Evolutionary conservation across 1,140 invertebrate genomes (phyloP).

Genomic region (Drosophila equinoxialis): DNA sequence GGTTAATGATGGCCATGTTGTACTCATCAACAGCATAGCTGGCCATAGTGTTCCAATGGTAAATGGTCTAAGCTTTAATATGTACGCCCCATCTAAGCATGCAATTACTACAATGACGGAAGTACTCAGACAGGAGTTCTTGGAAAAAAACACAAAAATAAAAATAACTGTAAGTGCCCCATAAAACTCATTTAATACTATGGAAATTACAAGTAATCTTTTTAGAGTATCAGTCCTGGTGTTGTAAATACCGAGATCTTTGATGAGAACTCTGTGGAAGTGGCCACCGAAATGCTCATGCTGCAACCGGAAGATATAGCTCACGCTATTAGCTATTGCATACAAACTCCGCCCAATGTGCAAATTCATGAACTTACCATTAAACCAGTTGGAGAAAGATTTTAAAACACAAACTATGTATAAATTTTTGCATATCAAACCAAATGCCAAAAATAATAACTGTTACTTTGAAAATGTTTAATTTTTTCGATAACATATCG

Average conservation of each 20-base stretch:
- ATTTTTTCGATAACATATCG: background rate
- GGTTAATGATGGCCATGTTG: conserved; percentile 86
- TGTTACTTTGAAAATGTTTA: background rate
- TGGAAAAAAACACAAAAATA: conserved; percentile 62
- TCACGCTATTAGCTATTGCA: conserved; percentile 85
- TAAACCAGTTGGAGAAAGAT: conserved; percentile 61
- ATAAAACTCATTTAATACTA: background rate
- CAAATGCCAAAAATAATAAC: background rate
- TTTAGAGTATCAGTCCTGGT: conserved; percentile 86
- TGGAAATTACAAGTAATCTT: background rate
- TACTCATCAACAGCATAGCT: conserved; percentile 82
- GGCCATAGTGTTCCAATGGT: conserved; percentile 83
- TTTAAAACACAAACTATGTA: conserved; percentile 23
- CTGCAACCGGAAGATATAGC: conserved; percentile 84
- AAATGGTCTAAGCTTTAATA: conserved; percentile 57
- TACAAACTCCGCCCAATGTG: conserved; percentile 85
- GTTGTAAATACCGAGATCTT: conserved; percentile 84
- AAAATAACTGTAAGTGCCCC: conserved; percentile 65
- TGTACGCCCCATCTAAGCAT: conserved; percentile 86
- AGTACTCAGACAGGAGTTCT: conserved; percentile 86
- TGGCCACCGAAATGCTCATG: conserved; percentile 50
- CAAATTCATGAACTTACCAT: conserved; percentile 78
- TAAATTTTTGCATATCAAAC: too few species aligned
- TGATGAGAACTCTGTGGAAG: conserved; percentile 31
- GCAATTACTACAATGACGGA: conserved; percentile 85